Percentiles rank a stretch among this genome's conserved stretches.
Conservation (phyloP, 2,113 vertebrate species). For the Leucosticte australis region DNA sequence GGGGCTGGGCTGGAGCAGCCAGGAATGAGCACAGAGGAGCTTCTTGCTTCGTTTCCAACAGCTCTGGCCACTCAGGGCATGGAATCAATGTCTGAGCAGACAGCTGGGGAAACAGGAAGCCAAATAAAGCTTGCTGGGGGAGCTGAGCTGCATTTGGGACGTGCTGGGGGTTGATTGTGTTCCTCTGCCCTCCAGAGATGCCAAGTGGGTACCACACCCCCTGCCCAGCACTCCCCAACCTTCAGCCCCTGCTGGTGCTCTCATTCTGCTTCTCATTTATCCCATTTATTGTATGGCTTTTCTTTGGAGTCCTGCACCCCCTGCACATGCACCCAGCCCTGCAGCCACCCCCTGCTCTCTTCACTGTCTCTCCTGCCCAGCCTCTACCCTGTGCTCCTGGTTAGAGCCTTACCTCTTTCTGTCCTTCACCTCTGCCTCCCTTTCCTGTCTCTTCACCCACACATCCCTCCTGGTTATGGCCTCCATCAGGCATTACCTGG, state of each 20-base stretch:
- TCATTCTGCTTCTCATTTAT: background rate
- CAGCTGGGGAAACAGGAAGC: background rate
- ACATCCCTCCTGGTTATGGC: slow-evolving; percentile 45
- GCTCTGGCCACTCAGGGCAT: background rate
- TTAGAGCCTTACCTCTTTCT: slow-evolving; percentile 9
- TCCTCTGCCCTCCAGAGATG: background rate
- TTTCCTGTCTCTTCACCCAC: background rate
- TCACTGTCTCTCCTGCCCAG: background rate
- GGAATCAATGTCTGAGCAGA: slow-evolving; percentile 11
- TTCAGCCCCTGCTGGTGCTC: background rate
- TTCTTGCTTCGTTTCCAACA: background rate
- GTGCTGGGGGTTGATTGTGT: background rate
- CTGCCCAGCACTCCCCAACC: background rate
- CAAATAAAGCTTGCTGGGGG: background rate
- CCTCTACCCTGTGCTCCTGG: background rate
- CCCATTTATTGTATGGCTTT: background rate
- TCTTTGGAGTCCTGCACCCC: background rate
- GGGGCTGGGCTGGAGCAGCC: background rate
- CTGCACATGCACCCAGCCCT: background rate
- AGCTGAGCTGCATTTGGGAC: background rate
- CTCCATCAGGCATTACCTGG: background rate
- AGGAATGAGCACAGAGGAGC: background rate
- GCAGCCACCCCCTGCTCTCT: background rate
- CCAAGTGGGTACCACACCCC: background rate
- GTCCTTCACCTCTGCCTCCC: background rate